phyloP scores from a whole-genome alignment of 2,888 invertebrate species.

The Physocephala rufipes region DNA sequence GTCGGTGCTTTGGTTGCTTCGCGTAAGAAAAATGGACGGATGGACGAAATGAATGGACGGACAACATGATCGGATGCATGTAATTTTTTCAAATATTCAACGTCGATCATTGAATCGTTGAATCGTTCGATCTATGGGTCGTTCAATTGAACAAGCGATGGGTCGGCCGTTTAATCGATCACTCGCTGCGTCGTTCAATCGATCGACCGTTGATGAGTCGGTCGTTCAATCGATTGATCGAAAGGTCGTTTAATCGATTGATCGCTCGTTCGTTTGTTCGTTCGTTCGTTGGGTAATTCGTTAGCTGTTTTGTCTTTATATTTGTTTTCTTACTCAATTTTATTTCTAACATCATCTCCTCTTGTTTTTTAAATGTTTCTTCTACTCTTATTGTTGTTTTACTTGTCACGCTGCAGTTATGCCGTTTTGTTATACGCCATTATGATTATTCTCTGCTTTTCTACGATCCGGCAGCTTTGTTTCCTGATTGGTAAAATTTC shows the following conservation, averaged over 20 bases:
- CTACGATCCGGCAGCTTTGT: constrained; percentile 33
- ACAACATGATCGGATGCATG: constrained; percentile 2
- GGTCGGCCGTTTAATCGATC: not conserved
- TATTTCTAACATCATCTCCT: too few species aligned
- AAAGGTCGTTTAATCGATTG: not conserved
- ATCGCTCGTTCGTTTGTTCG: not conserved
- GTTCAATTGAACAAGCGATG: not conserved
- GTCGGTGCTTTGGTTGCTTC: not conserved
- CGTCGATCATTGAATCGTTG: not conserved
- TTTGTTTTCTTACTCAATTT: not conserved
- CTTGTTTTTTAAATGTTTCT: too few species aligned
- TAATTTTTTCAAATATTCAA: not conserved
- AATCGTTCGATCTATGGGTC: too few species aligned
- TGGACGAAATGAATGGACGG: not conserved
- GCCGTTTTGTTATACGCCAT: not conserved
- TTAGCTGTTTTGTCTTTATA: not conserved
- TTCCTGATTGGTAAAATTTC: constrained; percentile 33
- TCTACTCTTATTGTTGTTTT: not conserved
- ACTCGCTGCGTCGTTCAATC: not conserved
- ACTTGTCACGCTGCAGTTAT: constrained; percentile 1
- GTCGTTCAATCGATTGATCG: not conserved
- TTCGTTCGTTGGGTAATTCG: not conserved
- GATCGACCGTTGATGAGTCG: too few species aligned
- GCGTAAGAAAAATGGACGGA: too few species aligned
- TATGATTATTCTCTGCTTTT: constrained; percentile 4